Base-by-base conservation (phyloP, 2,113 vertebrate species). In the Alaudala cheleensis region DNA sequence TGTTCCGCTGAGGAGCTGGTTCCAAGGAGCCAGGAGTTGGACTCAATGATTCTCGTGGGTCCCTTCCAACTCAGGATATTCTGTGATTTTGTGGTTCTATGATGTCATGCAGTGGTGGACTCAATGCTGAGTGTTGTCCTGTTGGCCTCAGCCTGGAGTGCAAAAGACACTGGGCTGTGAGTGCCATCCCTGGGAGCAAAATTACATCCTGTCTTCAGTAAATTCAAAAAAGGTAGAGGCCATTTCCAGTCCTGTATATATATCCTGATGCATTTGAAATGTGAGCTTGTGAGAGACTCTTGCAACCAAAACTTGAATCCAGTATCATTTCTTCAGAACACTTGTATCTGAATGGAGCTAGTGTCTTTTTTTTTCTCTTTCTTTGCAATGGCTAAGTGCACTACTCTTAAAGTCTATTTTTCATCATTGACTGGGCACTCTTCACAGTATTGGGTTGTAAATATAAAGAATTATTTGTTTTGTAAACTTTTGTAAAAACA, bases 401-500 rank as follows among this genome's bases (percentile, higher is more conserved):
- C 94, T 96, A 95, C 94, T 86, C 93, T 92, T 90, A 97, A 78
- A 94, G 81, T 93, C 96, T 97, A 96, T 97, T 96, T 98, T 97
- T 95, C 94, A 95, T 93, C 96, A 67, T 82, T 90, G 94, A 95
- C 97, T 25, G 26, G 81, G 96, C 95, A 65, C 83, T 94, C 95
- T 95, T 96, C 93, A 11, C 97, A 98, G 96, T 97, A 97, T 97
- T 97, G 76, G 97, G 71, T 94, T 98, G 98, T 98, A 98, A 97
- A 98, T 98, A 98, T 96, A 97, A 97, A 97, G 96, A 96, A 97
- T 91, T 91, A 96, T 98, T 97, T 97, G 95, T 97, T 98, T 98
- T 98, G 98, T 98, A 98, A 98, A 98, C 98, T 98, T 99, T 98
- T 99, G 98, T 99, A 99, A 98, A 98, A 97, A 90, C 70, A 77